Base-by-base conservation (phyloP, 2,888 invertebrate genomes). In the Ectropis crepuscularia region DNA sequence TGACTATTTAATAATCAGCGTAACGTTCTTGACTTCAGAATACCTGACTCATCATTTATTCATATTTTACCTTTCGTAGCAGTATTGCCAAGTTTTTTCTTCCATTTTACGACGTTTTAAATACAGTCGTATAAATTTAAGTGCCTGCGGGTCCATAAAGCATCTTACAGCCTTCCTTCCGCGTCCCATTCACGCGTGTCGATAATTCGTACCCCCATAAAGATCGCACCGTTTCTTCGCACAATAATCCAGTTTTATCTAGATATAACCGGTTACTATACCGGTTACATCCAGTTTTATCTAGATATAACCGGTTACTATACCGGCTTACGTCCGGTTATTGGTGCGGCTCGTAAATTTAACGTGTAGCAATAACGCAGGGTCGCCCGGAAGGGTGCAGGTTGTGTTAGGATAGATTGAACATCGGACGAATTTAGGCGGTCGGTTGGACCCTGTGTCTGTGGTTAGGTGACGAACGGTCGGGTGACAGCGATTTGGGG, bases 351-450 rank as follows among this genome's bases (percentile, higher is more conserved):
- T 71, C 83, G 85, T 88, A 86, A 89, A 89, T 88, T 87, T 87
- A 78, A 80, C 83, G 80, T 82, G 83, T 78, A 77, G 83, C 86
- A 88, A 89, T 90, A 89, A 80, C 82, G 82, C 76, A 55, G 63
- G 59, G 71, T 70, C 41, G 50, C 47, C 55, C 58, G 67, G 81
- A 79, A 75, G 76, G 74, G 78, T 74, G 79, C 77, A 75, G 77
- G 78, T 74, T 66, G 74, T 87, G 86, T 84, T 78, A 78, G 74
- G 73, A 79, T 86, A 84, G 85, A 88, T 88, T 88, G 85, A 82
- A 84, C 81, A 81, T 63, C 46, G 67, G 57, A 57, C 66, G 65
- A 63, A 61, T 67, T 67, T 67, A 53, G 60, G 53, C 49, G 63
- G 64, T 16, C 16, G 41, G 49, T n/a, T 47, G 43, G 10, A 9